Evolutionary conservation across 1,140 invertebrate species (phyloP), one percentile per base, ranked within the genome.

Genomic region (Lepidurus couesii): DNA sequence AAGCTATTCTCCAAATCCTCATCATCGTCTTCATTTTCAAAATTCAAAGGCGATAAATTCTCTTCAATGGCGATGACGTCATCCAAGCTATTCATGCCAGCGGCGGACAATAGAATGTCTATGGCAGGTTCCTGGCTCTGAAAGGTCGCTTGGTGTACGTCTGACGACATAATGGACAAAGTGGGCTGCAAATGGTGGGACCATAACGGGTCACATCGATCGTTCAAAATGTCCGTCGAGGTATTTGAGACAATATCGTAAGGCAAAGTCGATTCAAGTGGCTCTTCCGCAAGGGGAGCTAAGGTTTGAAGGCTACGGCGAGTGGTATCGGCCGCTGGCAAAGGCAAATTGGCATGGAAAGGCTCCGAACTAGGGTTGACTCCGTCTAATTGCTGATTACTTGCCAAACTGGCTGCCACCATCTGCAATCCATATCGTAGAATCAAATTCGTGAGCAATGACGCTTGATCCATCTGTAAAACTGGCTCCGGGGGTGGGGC

Each of bases 51-150:
- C 6, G 53, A 65, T 16, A 65, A 65, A 13, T 65, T 21, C 53
- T 65, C 53, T 65, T 65, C 53, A 65, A 65, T 21, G 21, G 53
- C 53, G 16, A 65, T 65, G 53, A 65, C 53, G 53, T 65, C 53
- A 65, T 21, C 53, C 53, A 65, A 13, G 16, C 21, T 13, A 65
- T 65, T 65, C 13, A 11, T 21, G 53, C 21, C 53, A n/a, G 16
- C 53, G 8, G 53, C 16, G 21, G 21, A 16, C 6, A 65, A 16
- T n/a, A 16, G 6, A 65, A 7, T 21, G 53, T 16, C 53, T 7
- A 65, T 65, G 21, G 53, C 53, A 13, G 13, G 16, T 65, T 16
- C 53, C 6, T 65, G 53, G 53, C 53, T 21, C 53, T 65, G 53
- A 34, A 34, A 2, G 53, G 16, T 65, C 6, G 13, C 13, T 65